A percentile compares a stretch with the other conserved stretches of the same genome.
Conservation (phyloP, 2,113 vertebrate genomes). For the Thinocorus orbignyianus region DNA sequence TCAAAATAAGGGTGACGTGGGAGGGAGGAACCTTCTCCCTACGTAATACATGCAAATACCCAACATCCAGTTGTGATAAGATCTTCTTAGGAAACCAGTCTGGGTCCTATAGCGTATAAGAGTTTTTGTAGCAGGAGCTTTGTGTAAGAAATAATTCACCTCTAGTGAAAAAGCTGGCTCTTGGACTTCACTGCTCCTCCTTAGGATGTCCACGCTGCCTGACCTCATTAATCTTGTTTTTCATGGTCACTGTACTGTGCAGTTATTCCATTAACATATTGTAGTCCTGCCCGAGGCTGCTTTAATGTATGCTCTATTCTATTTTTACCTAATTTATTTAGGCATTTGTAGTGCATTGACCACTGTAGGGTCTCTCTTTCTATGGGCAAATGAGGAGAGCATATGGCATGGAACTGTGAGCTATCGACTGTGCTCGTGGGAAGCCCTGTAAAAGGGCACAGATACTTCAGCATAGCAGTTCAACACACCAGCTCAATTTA, state of each 20-base stretch:
- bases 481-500: neutral
- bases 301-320: conserved; percentile 42
- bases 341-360: conserved; percentile 51
- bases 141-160: neutral
- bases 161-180: neutral
- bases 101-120: neutral
- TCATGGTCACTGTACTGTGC: conserved; percentile 47
- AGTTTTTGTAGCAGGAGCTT: neutral
- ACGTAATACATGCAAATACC: neutral
- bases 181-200: neutral
- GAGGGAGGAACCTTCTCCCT: neutral
- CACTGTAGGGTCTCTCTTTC: conserved; percentile 29
- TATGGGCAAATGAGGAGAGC: neutral
- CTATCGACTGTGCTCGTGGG: neutral
- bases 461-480: neutral
- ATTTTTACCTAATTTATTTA: conserved; percentile 55
- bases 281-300: conserved; percentile 22
- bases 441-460: neutral
- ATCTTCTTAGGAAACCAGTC: neutral
- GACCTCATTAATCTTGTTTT: conserved; percentile 64
- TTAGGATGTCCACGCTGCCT: neutral
- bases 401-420: conserved; percentile 4
- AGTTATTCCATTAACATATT: conserved; percentile 64
- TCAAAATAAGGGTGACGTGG: neutral
- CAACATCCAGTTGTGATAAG: neutral